Evolutionary conservation across 2,113 vertebrate genomes (phyloP).

Genomic region (Nasalis larvatus): DNA sequence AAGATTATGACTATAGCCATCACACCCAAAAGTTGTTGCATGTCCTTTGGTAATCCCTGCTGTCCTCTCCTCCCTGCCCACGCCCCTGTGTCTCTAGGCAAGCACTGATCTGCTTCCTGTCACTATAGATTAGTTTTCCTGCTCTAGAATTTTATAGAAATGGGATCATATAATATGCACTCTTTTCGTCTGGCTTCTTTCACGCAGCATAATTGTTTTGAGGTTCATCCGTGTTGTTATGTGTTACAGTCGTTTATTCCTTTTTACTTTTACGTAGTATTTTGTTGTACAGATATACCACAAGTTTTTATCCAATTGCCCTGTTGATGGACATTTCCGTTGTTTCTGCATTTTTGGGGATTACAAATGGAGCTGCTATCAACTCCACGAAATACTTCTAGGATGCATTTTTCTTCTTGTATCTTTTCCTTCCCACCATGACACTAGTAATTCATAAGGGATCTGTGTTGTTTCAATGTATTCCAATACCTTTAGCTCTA

Average conservation of each 20-base stretch:
- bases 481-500: too few species aligned
- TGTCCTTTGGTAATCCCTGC: not conserved
- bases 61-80: not conserved
- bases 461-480: too few species aligned
- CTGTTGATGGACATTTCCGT: not conserved
- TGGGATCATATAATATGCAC: not conserved
- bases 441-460: too few species aligned
- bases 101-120: not conserved
- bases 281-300: not conserved
- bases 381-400: not conserved
- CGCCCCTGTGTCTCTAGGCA: not conserved
- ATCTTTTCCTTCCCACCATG: too few species aligned
- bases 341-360: not conserved
- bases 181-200: not conserved
- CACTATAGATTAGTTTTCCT: not conserved
- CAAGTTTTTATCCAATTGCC: not conserved
- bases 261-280: not conserved
- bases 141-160: not conserved
- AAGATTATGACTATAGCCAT: not conserved
- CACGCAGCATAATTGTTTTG: not conserved
- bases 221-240: not conserved
- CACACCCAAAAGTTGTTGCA: not conserved
- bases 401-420: too few species aligned
- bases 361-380: not conserved
- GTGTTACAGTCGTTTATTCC: not conserved